phyloP scores from a whole-genome alignment of 2,888 invertebrate species.

The Dryadula phaetusa region DNA sequence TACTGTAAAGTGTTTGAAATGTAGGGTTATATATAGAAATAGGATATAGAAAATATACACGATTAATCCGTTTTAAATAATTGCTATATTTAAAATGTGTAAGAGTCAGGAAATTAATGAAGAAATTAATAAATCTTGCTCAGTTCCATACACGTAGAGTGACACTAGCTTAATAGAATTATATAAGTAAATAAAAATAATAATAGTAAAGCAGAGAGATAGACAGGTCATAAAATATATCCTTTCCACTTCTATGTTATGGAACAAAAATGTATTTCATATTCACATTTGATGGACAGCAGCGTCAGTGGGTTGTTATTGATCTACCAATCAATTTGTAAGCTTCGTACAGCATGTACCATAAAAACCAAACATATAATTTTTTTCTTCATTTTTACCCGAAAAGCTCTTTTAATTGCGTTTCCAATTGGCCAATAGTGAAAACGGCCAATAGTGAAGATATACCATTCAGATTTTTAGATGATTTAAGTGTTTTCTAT shows the following conservation, averaged over 20 bases:
- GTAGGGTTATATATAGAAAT: too few species aligned
- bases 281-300: conserved; percentile 20
- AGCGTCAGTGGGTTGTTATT: conserved; percentile 18
- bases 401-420: conserved; percentile 16
- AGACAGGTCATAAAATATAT: conserved; percentile 1
- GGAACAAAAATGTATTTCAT: conserved; percentile 6
- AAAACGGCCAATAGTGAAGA: background rate
- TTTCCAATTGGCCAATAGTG: conserved; percentile 3
- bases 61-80: too few species aligned
- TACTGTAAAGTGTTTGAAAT: too few species aligned
- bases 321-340: conserved; percentile 30
- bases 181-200: background rate
- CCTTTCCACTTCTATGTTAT: background rate
- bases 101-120: too few species aligned
- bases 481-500: background rate
- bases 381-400: conserved; percentile 16
- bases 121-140: too few species aligned
- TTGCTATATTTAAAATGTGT: too few species aligned
- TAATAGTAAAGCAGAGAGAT: background rate
- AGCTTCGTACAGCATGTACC: conserved; percentile 19
- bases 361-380: conserved; percentile 26
- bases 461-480: background rate
- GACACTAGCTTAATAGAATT: too few species aligned
- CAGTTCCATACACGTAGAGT: too few species aligned
- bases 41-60: too few species aligned